Evolutionary conservation across 2,797 vertebrate species (phyloP), one percentile per base, ranked within the genome.

Genomic region (Melanotaenia parkinsoni): DNA sequence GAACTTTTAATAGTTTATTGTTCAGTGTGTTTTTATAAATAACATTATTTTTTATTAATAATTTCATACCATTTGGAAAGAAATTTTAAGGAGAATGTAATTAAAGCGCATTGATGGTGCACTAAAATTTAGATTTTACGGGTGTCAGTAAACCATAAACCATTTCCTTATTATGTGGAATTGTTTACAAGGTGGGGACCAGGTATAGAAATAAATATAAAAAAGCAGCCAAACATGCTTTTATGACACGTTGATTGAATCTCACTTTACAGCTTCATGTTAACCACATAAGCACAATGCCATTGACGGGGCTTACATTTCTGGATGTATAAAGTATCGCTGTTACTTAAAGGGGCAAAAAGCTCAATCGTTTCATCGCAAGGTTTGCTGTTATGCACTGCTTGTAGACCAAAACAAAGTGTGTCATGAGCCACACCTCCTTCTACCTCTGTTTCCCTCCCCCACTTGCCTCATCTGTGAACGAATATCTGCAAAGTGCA

Each of bases 161-260:
- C 33, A 72, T 71, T 83, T 83, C 76, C 80, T 81, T 61, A 73
- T 74, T 68, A 47, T 59, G 47, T 68, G 33, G 9, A 47, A 14
- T 65, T 33, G 43, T 72, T 70, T 83, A 40, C 33, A 50, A 72
- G 63, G 65, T 71, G 57, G 63, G 69, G 40, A 63, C 16, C n/a
- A 26, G 5, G 0, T n/a, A 38, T 33, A 45, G 30, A 80, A 64
- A 76, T 38, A 63, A 24, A 12, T 24, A 14, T 16, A 4, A 24
- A 4, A 56, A 56, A 28, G 24, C 22, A 53, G 13, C 12, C 11
- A 54, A 14, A 26, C 12, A 14, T 6, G 22, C 51, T 54, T 54
- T 51, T 11, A 10, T 51, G 47, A 51, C 20, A 47, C n/a, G 11
- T n/a, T 11, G 10, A 8, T 53, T 5, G 4, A n/a, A 8, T 5